Conservation (phyloP, 2,888 invertebrate genomes). For the Xylophagus ater region DNA sequence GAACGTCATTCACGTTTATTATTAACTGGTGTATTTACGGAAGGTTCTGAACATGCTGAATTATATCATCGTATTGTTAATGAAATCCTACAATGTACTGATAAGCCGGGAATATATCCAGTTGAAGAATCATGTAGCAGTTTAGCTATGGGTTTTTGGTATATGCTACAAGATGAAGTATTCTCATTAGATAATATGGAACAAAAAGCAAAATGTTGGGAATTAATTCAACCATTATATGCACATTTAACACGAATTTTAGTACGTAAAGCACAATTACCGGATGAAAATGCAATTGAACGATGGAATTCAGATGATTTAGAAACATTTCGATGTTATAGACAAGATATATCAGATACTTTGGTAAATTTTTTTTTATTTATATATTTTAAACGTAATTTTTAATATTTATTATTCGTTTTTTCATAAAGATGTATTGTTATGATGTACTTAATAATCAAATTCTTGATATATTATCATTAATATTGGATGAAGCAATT, state of each 20-base stretch:
- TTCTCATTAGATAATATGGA: slow-evolving; percentile 31
- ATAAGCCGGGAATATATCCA: slow-evolving; percentile 71
- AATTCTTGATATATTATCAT: slow-evolving; percentile 58
- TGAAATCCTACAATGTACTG: slow-evolving; percentile 66
- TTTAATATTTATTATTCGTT: slow-evolving; percentile 21
- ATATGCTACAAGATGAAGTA: slow-evolving; percentile 56
- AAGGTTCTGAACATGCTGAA: slow-evolving; percentile 41
- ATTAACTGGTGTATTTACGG: slow-evolving; percentile 29
- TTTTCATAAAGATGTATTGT: slow-evolving; percentile 65
- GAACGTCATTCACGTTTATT: slow-evolving; percentile 55
- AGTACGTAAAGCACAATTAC: slow-evolving; percentile 68
- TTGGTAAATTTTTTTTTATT: slow-evolving; percentile 44
- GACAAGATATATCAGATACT: slow-evolving; percentile 77
- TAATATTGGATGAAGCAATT: slow-evolving; percentile 48
- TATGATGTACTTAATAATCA: slow-evolving; percentile 67
- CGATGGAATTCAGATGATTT: slow-evolving; percentile 64
- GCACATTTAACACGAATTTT: slow-evolving; percentile 64
- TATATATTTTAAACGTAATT: background rate
- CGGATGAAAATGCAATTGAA: slow-evolving; percentile 47
- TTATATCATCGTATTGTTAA: slow-evolving; percentile 54
- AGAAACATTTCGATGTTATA: slow-evolving; percentile 75
- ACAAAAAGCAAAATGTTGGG: slow-evolving; percentile 32
- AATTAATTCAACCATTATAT: slow-evolving; percentile 64
- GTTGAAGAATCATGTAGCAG: slow-evolving; percentile 79
- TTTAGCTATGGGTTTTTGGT: slow-evolving; percentile 85